phyloP scores from a whole-genome alignment of 1,140 invertebrate genomes.

The Megathymus violae region DNA sequence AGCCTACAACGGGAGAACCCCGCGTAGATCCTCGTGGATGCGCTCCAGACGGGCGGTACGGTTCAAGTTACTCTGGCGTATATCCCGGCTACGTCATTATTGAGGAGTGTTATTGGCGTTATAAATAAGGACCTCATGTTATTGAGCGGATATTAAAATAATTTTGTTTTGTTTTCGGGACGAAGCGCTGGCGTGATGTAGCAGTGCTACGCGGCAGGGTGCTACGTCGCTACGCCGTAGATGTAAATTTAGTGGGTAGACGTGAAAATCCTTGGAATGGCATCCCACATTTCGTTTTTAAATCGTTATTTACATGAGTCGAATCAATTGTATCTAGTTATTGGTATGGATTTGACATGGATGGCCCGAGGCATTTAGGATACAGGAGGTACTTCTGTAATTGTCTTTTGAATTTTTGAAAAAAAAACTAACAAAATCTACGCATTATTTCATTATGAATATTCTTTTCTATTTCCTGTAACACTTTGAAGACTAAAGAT shows the following conservation, averaged over 20 bases:
- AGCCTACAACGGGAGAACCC: slow-evolving; percentile 2
- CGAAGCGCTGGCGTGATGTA: slow-evolving; percentile 56
- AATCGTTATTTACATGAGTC: neutral
- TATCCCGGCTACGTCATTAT: slow-evolving; percentile 65
- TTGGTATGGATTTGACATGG: no score
- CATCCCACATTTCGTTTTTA: neutral
- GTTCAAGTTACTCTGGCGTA: slow-evolving; percentile 47
- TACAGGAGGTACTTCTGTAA: no score
- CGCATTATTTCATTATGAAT: no score
- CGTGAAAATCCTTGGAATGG: slow-evolving; percentile 13
- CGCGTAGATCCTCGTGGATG: neutral
- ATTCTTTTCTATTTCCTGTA: no score
- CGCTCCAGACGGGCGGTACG: neutral
- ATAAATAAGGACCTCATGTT: slow-evolving; percentile 71
- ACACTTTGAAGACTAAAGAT: no score
- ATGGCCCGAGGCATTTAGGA: no score
- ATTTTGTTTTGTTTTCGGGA: slow-evolving; percentile 60
- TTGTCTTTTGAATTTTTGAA: no score
- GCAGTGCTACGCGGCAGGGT: slow-evolving; percentile 53
- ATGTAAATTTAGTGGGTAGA: slow-evolving; percentile 21
- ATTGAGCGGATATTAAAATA: slow-evolving; percentile 67
- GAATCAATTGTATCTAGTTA: no score
- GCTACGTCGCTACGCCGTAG: slow-evolving; percentile 42
- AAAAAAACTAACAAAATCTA: no score
- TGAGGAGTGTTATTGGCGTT: slow-evolving; percentile 73